Evolutionary conservation across 2,888 invertebrate species (phyloP).

Genomic region (Chrysodeixis includens): DNA sequence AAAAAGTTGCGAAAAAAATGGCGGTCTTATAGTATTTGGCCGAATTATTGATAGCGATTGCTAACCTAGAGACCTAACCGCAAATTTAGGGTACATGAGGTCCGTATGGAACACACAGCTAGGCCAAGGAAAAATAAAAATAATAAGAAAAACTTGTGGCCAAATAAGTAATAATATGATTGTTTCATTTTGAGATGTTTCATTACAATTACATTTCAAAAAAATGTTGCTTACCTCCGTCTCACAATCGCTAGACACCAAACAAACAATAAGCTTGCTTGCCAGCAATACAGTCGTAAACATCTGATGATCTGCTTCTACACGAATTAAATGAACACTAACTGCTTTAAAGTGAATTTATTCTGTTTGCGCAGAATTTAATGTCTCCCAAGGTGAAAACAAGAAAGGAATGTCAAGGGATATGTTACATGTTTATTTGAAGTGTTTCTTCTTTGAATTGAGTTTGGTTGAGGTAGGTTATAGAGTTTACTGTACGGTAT

Average conservation of each 20-base stretch:
- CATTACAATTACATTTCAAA: not conserved
- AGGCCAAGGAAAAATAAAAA: too few species aligned
- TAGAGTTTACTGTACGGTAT: not conserved
- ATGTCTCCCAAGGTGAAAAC: conserved; percentile 6
- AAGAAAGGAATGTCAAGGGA: conserved; percentile 22
- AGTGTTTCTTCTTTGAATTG: not conserved
- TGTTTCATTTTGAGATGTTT: too few species aligned
- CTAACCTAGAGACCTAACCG: too few species aligned
- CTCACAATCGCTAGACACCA: conserved; percentile 4
- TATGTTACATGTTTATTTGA: not conserved
- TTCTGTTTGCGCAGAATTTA: conserved; percentile 11
- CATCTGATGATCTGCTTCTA: conserved; percentile 10
- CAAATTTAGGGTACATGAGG: too few species aligned
- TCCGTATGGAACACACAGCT: too few species aligned
- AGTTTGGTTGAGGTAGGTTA: not conserved
- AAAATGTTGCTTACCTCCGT: conserved; percentile 7
- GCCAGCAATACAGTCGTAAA: conserved; percentile 30
- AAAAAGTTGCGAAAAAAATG: too few species aligned
- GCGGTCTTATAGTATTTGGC: too few species aligned
- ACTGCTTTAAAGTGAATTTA: not conserved
- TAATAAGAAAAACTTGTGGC: too few species aligned
- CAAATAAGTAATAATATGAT: too few species aligned
- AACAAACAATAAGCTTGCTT: conserved; percentile 17
- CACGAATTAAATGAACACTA: conserved; percentile 1
- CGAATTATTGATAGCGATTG: too few species aligned